Conservation (phyloP, 2,888 invertebrate species). For the Cacoxenus indagator region DNA sequence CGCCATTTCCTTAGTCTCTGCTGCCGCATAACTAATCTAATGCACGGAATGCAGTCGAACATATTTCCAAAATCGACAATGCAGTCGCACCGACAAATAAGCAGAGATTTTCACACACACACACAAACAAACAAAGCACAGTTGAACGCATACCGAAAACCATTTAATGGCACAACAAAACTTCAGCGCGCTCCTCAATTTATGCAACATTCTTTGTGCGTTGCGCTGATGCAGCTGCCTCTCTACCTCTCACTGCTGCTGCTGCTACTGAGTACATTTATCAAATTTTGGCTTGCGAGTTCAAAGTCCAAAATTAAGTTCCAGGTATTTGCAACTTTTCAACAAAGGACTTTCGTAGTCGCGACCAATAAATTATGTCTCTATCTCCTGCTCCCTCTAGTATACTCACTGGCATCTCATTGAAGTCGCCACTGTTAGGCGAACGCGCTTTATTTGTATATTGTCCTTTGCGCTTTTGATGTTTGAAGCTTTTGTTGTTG, state of each 20-base stretch:
- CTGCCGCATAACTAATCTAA: neutral
- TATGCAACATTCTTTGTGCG: conserved; percentile 1
- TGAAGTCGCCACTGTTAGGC: neutral
- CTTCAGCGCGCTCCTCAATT: neutral
- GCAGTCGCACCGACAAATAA: conserved; percentile 46
- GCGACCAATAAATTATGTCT: conserved; percentile 55
- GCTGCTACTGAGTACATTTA: conserved; percentile 52
- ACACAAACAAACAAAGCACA: neutral
- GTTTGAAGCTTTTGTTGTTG: conserved; percentile 24
- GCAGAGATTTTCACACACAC: conserved; percentile 38
- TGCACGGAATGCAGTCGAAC: neutral
- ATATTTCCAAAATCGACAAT: neutral
- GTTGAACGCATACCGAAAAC: conserved; percentile 13
- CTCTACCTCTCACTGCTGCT: neutral
- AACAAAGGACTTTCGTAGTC: conserved; percentile 63
- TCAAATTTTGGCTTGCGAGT: conserved; percentile 54
- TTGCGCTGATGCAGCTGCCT: neutral
- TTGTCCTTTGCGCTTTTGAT: neutral
- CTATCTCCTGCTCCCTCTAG: too few relatives aligned
- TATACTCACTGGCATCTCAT: too few relatives aligned
- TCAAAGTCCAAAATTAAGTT: conserved; percentile 63
- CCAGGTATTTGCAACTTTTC: conserved; percentile 63
- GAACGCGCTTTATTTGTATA: neutral
- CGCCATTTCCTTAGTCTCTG: too few relatives aligned
- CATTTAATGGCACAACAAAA: conserved; percentile 39